phyloP scores from a whole-genome alignment of 2,888 invertebrate genomes.

The Phyto melanocephala region DNA sequence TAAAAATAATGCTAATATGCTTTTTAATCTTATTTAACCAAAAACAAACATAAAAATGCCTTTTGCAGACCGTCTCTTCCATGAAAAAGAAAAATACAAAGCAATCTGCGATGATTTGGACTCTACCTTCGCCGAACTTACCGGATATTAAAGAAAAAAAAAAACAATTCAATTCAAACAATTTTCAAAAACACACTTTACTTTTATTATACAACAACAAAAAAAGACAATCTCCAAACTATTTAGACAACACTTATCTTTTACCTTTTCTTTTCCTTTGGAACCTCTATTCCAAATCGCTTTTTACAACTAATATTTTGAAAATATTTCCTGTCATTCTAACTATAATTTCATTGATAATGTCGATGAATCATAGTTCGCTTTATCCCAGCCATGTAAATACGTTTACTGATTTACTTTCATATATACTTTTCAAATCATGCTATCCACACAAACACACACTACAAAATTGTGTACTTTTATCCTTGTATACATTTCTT shows the following conservation, averaged over 20 bases:
- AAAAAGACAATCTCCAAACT: constrained; percentile 24
- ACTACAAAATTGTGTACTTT: constrained; percentile 44
- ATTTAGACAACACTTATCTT: constrained; percentile 2
- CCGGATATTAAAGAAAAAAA: constrained; percentile 88
- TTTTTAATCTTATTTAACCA: constrained; percentile 69
- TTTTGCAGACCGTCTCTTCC: constrained; percentile 90
- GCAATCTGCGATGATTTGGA: constrained; percentile 98
- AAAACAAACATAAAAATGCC: constrained; percentile 75
- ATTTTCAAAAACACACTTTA: constrained; percentile 36
- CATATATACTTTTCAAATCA: constrained; percentile 5
- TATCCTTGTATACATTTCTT: constrained; percentile 50
- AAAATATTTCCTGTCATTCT: constrained; percentile 6
- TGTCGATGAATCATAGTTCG: neutral
- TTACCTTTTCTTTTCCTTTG: neutral
- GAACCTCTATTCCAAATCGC: neutral
- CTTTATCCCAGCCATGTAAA: constrained; percentile 27
- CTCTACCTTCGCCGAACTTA: constrained; percentile 97
- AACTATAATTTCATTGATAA: neutral
- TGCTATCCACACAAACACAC: constrained; percentile 5
- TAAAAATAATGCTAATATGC: constrained; percentile 67
- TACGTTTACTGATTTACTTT: constrained; percentile 39
- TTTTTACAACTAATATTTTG: constrained; percentile 45
- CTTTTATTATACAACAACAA: constrained; percentile 6
- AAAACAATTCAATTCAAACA: constrained; percentile 74
- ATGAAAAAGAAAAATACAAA: constrained; percentile 93